These are phyloP conservation scores for Parus major DNA, from an alignment of 2,113 vertebrate species.

Conservation along the genomic window DNA sequence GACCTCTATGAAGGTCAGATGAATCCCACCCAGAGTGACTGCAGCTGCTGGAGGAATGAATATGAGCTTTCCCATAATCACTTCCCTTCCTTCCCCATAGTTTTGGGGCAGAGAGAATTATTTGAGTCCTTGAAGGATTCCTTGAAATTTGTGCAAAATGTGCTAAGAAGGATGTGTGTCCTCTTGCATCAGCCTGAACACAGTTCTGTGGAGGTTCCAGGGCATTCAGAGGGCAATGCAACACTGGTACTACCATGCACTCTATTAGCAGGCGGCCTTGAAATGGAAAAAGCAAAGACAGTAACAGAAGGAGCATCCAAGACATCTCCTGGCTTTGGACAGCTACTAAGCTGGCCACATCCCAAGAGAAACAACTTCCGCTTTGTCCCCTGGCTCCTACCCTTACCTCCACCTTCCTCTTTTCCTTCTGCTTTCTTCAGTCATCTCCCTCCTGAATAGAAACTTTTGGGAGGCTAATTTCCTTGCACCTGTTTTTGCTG, in stretches of 20 bases:
- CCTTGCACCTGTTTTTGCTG: conserved; percentile 68
- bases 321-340: neutral
- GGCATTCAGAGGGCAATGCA: neutral
- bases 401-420: conserved; percentile 22
- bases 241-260: accelerated
- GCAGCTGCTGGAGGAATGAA: conserved; percentile 55
- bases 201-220: neutral
- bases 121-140: conserved; percentile 36
- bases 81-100: conserved; percentile 38
- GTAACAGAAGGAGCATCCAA: conserved; percentile 16
- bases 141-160: conserved; percentile 20
- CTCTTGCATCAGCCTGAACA: neutral
- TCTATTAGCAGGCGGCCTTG: neutral
- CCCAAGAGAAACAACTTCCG: conserved; percentile 55
- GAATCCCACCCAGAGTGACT: conserved; percentile 46
- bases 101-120: conserved; percentile 43
- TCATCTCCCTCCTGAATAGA: conserved; percentile 39
- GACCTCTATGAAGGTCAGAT: conserved; percentile 21
- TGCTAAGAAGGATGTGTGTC: neutral
- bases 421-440: conserved; percentile 39
- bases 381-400: conserved; percentile 10
- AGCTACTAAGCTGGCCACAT: conserved; percentile 51
- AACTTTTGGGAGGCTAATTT: conserved; percentile 59
- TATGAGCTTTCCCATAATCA: conserved; percentile 12
- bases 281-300: neutral